A percentile compares a stretch with the other conserved stretches of the same genome.
Evolutionary conservation across 1,140 invertebrate species (phyloP).

Genomic region (Brachionus paranguensis): DNA sequence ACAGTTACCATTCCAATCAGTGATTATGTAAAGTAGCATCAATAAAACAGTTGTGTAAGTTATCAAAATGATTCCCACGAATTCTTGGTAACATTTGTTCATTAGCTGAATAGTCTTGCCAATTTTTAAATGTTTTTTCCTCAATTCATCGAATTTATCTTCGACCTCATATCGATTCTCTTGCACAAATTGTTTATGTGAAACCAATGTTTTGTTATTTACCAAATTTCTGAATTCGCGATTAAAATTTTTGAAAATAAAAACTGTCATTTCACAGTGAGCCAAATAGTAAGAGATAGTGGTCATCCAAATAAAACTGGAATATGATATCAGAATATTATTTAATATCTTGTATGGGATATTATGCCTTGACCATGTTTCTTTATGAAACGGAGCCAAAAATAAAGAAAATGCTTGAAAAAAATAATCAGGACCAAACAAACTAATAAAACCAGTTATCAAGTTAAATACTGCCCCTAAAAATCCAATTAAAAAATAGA

Average conservation of each 20-base stretch:
- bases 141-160: background rate
- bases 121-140: conserved; percentile 5
- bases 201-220: background rate
- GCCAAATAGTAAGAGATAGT: background rate
- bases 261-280: background rate
- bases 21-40: background rate
- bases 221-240: background rate
- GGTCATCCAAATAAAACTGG: background rate
- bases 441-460: background rate
- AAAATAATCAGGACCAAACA: background rate
- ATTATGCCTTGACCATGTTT: background rate
- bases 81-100: conserved; percentile 10
- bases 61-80: background rate
- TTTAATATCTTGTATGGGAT: conserved; percentile 12
- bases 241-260: conserved; percentile 8
- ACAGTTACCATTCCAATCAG: conserved; percentile 16
- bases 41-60: background rate
- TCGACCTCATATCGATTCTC: background rate
- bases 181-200: background rate
- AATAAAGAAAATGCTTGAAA: conserved; percentile 4
- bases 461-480: background rate
- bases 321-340: background rate
- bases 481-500: background rate
- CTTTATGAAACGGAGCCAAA: conserved; percentile 19
- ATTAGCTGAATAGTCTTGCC: background rate